Evolutionary conservation across 1,140 invertebrate species (phyloP), one percentile per base, ranked within the genome.

Genomic region (Halictus rubicundus): DNA sequence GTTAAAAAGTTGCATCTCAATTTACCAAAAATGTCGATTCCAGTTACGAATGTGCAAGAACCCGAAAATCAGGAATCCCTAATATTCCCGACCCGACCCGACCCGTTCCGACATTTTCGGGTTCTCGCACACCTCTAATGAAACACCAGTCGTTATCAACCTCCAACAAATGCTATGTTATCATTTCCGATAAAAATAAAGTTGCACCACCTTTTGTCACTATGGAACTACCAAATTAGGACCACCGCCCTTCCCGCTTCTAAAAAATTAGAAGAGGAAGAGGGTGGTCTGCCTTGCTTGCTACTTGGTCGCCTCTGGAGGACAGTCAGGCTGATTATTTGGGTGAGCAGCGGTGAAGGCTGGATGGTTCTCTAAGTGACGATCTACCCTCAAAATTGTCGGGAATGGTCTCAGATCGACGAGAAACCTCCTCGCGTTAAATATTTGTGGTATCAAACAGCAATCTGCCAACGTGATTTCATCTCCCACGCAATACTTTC

Each of bases 401-500:
- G 98, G 98, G 92, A 97, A 99, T 1, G 96, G 95, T 81, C 96
- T 94, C 88, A 99, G 93, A 90, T 99, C 97, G 0, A 99, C 97
- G 86, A 97, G 96, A 93, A 98, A 99, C 96, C 96, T 96, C 92
- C 96, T 94, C 49, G 97, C 97, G 93, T 97, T 98, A 89, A 96
- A 97, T 61, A 98, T 96, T 94, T 99, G 98, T 68, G 98, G 98
- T 61, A 99, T 97, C 32, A 99, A 94, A 89, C 97, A 99, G 86
- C 98, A 97, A 92, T 99, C 99, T 39, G 98, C 98, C 88, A 99
- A 93, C 0, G 98, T 98, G 49, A 99, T 95, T 84, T 97, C 95
- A 93, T 99, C 97, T 4, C 98, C 98, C 3, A 99, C 96, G 90
- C 97, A 98, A 89, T 98, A 99, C 91, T 98, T 98, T 21, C 98